Percentiles rank a stretch among this genome's conserved stretches.
Evolutionary conservation across 2,797 vertebrate species (phyloP).

Genomic region (Sebastes hubbsi): DNA sequence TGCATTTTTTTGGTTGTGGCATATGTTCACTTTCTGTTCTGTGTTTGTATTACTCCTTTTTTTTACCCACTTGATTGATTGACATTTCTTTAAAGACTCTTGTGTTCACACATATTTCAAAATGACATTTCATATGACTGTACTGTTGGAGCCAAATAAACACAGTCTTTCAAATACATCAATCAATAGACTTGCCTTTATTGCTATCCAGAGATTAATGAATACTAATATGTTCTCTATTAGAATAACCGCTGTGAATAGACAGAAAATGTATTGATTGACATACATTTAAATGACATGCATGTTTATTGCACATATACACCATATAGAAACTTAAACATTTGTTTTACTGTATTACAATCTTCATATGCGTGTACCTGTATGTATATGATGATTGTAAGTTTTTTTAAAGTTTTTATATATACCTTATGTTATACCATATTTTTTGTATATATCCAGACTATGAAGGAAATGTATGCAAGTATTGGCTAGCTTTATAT

Average conservation of each 20-base stretch:
- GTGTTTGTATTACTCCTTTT: constrained; percentile 47
- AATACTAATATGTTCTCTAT: not conserved
- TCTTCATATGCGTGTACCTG: not conserved
- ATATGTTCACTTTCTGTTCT: constrained; percentile 44
- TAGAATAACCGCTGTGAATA: not conserved
- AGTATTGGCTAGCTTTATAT: not conserved
- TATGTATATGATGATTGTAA: no score
- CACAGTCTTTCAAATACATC: constrained; percentile 72
- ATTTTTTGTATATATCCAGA: not conserved
- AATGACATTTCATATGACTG: constrained; percentile 73
- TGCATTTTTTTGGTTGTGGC: constrained; percentile 28
- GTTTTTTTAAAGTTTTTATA: no score
- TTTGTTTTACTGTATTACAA: not conserved
- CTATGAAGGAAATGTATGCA: not conserved
- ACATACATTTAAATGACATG: not conserved
- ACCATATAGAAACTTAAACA: not conserved
- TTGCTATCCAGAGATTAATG: not conserved
- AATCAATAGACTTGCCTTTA: constrained; percentile 6
- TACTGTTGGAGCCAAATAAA: constrained; percentile 85
- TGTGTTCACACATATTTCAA: constrained; percentile 68
- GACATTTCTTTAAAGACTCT: constrained; percentile 66
- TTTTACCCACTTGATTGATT: constrained; percentile 68
- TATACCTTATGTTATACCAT: no score
- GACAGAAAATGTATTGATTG: not conserved
- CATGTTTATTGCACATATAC: not conserved